Evolutionary conservation across 2,888 invertebrate species (phyloP), one percentile per base, ranked within the genome.

Genomic region (Drosophila mettleri): DNA sequence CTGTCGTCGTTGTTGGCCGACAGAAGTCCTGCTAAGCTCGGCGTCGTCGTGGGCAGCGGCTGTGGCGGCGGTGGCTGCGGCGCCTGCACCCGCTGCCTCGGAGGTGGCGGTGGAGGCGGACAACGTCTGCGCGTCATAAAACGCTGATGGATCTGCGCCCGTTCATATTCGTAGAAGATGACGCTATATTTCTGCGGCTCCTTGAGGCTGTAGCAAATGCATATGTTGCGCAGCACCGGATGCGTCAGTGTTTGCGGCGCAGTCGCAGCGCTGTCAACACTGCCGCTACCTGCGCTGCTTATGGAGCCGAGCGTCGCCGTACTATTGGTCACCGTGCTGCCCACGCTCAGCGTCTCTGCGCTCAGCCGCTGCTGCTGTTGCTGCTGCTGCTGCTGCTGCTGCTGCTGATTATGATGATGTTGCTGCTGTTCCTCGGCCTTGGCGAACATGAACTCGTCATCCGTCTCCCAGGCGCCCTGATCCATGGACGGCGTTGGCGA

Each of bases 401-500:
- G 51, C 14, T 27, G 29, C 14, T 20, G 43, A 20, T 45, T 22
- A 7, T 41, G 33, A 18, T 45, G 36, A 20, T 43, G 58, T 29
- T 41, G 55, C 31, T 22, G 61, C 41, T 53, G 27, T 6, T 51
- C 45, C n/a, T 34, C 63, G 14, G 87, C 77, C 29, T 86, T 89
- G 38, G 90, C 82, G 67, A 91, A 92, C 81, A 90, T 90, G 72
- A 92, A 92, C 68, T 92, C 92, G 73, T 91, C 91, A 77, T 91
- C 92, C 41, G 91, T 90, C 77, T 92, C 92, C 92, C 92, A 92
- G 71, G 91, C 92, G 54, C 90, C 89, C 24, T 92, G 90, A 83
- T 92, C 92, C 80, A 91, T 74, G 16, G 84, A 83, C 16, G 71
- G 70, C 36, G 80, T 84, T 31, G 84, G 77, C 51, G 86, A 83